Percentiles rank a stretch among this genome's conserved stretches.
phyloP scores from a whole-genome alignment of 2,797 vertebrate species.

The Melopsittacus undulatus region DNA sequence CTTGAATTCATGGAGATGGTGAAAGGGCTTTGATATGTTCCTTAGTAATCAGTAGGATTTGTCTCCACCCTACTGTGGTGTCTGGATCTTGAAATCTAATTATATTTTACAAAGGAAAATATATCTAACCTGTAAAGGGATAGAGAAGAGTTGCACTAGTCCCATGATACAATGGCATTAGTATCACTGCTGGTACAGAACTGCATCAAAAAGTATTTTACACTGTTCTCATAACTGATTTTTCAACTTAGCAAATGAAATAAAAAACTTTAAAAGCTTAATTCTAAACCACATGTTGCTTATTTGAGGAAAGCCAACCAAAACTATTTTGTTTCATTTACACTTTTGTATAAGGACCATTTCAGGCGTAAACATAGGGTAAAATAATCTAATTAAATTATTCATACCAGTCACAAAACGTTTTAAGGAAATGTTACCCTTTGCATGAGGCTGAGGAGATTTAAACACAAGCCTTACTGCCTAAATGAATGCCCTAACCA shows the following conservation, averaged over 20 bases:
- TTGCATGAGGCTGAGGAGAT: neutral
- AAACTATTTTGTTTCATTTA: neutral
- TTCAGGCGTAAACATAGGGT: neutral
- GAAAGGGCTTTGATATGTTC: neutral
- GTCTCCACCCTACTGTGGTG: neutral
- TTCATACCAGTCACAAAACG: neutral
- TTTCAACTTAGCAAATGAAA: neutral
- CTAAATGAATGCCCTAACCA: neutral
- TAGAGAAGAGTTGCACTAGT: neutral
- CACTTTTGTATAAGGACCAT: neutral
- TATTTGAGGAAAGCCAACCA: neutral
- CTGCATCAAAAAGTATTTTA: neutral
- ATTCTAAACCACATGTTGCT: neutral
- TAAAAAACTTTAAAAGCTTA: neutral
- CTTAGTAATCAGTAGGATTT: neutral
- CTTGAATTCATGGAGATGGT: neutral
- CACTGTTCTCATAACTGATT: neutral
- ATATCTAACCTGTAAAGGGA: neutral
- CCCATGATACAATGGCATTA: neutral
- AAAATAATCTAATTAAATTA: neutral
- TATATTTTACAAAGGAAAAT: neutral
- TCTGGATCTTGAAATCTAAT: neutral
- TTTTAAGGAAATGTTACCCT: neutral
- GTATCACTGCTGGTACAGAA: neutral
- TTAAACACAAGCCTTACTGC: neutral